Evolutionary conservation across 2,888 invertebrate species (phyloP), one percentile per base, ranked within the genome.

Genomic region (Asteroscopus sphinx): DNA sequence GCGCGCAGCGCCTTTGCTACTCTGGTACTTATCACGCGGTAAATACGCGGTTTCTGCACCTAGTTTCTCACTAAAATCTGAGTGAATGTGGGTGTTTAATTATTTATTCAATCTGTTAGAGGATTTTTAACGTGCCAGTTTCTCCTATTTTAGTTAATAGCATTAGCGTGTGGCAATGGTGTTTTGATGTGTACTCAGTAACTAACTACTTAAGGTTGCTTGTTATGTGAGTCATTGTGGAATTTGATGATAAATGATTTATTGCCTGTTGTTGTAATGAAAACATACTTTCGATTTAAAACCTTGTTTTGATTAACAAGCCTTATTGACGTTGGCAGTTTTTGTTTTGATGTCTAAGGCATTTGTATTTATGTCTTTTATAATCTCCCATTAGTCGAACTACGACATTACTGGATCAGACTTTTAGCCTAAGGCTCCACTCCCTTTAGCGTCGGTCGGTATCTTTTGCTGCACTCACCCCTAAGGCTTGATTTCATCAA

Each of bases 41-140:
- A 81, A 80, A 79, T 77, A 78, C 78, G 88, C 72, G 88, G 87
- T 88, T 86, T 85, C 80, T 83, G 83, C 87, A 86, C 88, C 85
- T 82, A 86, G 87, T 87, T 85, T 85, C 80, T 76, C 78, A 81
- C 77, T 74, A 78, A 81, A 81, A 73, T 77, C 58, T 21, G 56
- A 80, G 78, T 77, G 68, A 78, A 76, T 81, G 78, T 80, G 82
- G 82, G 80, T 82, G 85, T 83, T 88, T 87, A 90, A 90, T 91
- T 89, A 90, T 88, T 90, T 87, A 90, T 87, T 88, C 84, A 87
- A 82, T 85, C 77, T 77, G 80, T 77, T 72, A 69, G 65, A 76
- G 76, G 77, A 80, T 83, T 83, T 82, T 83, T 81, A 68, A 70
- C 61, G 47, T 70, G 32, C 54, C 41, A 32, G 55, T 69, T 65